Conservation (phyloP, 2,113 vertebrate species). For the Melanerpes formicivorus region DNA sequence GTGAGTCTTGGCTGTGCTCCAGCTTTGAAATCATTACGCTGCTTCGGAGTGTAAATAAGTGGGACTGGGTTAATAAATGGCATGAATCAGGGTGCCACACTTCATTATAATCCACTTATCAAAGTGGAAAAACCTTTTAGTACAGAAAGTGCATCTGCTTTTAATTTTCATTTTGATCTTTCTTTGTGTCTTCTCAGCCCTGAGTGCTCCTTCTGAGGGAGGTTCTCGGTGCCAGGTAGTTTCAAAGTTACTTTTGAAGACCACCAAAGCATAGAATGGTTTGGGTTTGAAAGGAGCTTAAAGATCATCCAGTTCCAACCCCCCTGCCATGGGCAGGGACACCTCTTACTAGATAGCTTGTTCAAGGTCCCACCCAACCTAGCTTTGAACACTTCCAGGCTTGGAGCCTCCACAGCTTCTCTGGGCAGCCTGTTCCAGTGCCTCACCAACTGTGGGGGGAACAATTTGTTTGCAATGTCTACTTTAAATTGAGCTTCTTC, state of each 20-base stretch:
- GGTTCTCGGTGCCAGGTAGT: not conserved
- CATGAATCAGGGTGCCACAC: conserved; percentile 65
- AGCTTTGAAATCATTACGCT: conserved; percentile 56
- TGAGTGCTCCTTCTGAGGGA: not conserved
- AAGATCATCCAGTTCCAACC: too few species aligned
- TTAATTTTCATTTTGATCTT: conserved; percentile 70
- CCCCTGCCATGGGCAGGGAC: too few species aligned
- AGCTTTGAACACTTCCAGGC: too few species aligned
- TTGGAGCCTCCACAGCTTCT: too few species aligned
- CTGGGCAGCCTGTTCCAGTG: too few species aligned
- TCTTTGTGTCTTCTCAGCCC: conserved; percentile 37
- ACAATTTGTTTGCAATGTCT: too few species aligned
- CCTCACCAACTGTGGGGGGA: too few species aligned
- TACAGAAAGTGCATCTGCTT: conserved; percentile 69
- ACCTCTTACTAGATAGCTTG: too few species aligned
- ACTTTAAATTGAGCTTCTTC: too few species aligned
- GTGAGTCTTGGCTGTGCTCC: conserved; percentile 68
- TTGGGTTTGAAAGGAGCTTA: too few species aligned
- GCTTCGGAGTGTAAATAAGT: conserved; percentile 65
- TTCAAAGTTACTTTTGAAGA: conserved; percentile 28
- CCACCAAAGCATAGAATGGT: too few species aligned
- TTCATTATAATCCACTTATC: conserved; percentile 75
- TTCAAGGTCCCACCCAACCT: too few species aligned
- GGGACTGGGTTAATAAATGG: conserved; percentile 68
- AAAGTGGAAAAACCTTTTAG: conserved; percentile 69